Evolutionary conservation across 1,140 invertebrate species (phyloP).

Genomic region (Delia radicum): DNA sequence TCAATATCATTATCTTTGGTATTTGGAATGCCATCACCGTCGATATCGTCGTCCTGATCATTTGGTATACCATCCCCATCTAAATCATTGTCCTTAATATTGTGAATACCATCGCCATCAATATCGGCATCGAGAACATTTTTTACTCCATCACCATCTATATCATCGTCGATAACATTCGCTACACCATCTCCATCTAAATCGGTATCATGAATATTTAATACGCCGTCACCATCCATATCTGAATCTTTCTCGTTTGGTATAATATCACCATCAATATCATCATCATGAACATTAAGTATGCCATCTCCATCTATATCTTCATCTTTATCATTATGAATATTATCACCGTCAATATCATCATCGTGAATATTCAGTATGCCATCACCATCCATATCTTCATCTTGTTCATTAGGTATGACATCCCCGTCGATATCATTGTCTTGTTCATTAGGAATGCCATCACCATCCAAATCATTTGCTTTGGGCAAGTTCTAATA

Average conservation of each 20-base stretch:
- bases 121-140: conserved; percentile 45
- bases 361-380: conserved; percentile 53
- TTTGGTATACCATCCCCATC: conserved; percentile 40
- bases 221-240: conserved; percentile 34
- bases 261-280: conserved; percentile 56
- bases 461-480: conserved; percentile 46
- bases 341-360: conserved; percentile 56
- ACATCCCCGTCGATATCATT: conserved; percentile 36
- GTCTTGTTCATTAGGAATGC: conserved; percentile 33
- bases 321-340: conserved; percentile 49
- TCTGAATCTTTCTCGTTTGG: conserved; percentile 43
- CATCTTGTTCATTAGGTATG: conserved; percentile 28
- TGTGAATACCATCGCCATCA: conserved; percentile 40
- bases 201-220: conserved; percentile 35
- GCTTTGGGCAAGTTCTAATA: conserved; percentile 38
- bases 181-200: conserved; percentile 46
- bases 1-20: conserved; percentile 32
- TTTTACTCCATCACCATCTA: conserved; percentile 44
- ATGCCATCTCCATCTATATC: conserved; percentile 52
- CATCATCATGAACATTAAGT: conserved; percentile 55
- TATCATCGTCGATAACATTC: conserved; percentile 36
- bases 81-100: conserved; percentile 36
- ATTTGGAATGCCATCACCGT: conserved; percentile 34
- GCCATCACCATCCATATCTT: conserved; percentile 44
- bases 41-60: conserved; percentile 39